Evolutionary conservation across 2,888 invertebrate species (phyloP).

Genomic region (Petrolisthes manimaculis): DNA sequence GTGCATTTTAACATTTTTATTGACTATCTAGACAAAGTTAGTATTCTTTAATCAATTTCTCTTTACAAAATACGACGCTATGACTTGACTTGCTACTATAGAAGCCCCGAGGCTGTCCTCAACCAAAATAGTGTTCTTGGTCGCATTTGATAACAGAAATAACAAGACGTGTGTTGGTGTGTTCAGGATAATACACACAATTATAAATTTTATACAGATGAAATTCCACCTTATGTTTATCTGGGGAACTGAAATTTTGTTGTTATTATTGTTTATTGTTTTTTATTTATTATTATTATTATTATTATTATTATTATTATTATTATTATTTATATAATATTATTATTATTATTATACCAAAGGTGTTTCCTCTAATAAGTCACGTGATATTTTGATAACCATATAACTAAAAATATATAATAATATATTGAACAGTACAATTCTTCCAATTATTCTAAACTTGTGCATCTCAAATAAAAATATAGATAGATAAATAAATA

Average conservation of each 20-base stretch:
- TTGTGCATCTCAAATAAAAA: neutral
- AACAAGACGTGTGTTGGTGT: neutral
- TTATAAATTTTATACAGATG: too few species aligned
- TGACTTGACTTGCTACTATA: neutral
- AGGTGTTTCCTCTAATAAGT: neutral
- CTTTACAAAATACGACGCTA: conserved; percentile 16
- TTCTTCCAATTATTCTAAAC: neutral
- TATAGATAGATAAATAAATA: too few species aligned
- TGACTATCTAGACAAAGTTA: conserved; percentile 15
- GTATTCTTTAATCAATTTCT: neutral
- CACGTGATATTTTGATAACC: neutral
- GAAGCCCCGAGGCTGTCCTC: neutral
- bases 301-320: neutral
- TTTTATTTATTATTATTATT: neutral
- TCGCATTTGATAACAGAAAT: neutral
- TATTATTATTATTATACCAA: neutral
- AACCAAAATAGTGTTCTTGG: conserved; percentile 8
- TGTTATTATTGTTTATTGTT: neutral
- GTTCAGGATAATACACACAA: too few species aligned
- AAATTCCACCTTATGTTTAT: too few species aligned
- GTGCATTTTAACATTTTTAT: neutral
- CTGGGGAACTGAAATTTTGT: too few species aligned
- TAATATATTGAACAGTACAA: neutral
- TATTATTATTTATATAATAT: neutral
- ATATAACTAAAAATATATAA: neutral